Conservation (phyloP, 2,113 vertebrate species). For the Irena cyanogastra region DNA sequence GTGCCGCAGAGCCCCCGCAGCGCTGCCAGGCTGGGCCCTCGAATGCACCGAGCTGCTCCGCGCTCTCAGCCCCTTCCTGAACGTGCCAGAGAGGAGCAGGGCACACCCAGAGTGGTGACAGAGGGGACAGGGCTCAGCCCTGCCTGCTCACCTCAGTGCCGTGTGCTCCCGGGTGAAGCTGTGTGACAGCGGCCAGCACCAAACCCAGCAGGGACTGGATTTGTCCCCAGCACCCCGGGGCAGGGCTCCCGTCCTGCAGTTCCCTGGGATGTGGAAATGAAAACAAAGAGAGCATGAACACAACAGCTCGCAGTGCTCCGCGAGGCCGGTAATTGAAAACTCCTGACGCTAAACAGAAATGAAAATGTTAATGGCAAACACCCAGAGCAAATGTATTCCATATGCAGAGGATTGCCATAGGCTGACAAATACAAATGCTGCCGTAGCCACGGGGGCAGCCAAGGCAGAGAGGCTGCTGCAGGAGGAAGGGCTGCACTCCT, state of each 20-base stretch:
- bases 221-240: background rate
- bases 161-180: accelerated
- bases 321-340: conserved; percentile 54
- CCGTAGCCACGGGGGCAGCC: background rate
- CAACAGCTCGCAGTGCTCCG: conserved; percentile 5
- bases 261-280: conserved; percentile 42
- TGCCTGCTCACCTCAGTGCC: accelerated
- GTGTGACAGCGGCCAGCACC: background rate
- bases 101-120: accelerated
- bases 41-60: background rate
- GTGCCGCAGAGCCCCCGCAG: accelerated
- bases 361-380: conserved; percentile 71
- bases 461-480: no score
- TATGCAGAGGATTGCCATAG: conserved; percentile 42
- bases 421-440: conserved; percentile 58
- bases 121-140: background rate
- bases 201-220: background rate
- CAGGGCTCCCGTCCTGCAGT: background rate
- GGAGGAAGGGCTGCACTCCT: background rate
- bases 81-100: accelerated
- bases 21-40: background rate
- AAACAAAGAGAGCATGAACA: conserved; percentile 59
- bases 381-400: conserved; percentile 71
- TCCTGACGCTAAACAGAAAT: conserved; percentile 73
- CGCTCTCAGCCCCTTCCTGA: background rate